phyloP scores from a whole-genome alignment of 2,888 invertebrate species.

The Athalia circularis region DNA sequence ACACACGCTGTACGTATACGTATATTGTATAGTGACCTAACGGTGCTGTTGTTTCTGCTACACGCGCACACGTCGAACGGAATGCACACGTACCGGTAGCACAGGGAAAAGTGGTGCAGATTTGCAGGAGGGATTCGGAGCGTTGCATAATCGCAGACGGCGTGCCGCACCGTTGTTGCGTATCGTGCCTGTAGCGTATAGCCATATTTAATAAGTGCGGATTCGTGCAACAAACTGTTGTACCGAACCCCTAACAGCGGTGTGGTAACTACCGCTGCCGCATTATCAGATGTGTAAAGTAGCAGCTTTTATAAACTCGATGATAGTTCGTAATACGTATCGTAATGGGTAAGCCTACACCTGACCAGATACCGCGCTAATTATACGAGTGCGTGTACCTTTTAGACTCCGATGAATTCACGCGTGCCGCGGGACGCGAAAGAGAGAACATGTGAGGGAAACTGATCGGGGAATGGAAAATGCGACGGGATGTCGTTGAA shows the following conservation, averaged over 20 bases:
- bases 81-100: no score
- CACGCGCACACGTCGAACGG: no score
- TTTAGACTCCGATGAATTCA: constrained; percentile 1
- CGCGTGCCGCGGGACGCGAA: neutral
- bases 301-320: constrained; percentile 26
- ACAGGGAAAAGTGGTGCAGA: neutral
- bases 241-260: neutral
- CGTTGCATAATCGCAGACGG: neutral
- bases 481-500: constrained; percentile 11
- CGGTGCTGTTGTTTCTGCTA: no score
- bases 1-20: no score
- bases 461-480: neutral
- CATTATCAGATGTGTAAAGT: constrained; percentile 28
- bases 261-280: neutral
- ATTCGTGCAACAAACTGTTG: neutral
- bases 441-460: neutral
- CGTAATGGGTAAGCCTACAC: no score
- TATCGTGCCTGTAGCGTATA: neutral
- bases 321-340: neutral
- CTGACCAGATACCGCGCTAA: neutral
- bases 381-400: constrained; percentile 1
- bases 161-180: neutral
- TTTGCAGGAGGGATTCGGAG: neutral
- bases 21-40: no score
- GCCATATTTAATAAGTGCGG: constrained; percentile 10